Base-by-base conservation (phyloP, 2,888 invertebrate species). In the Criorhina ranunculi region DNA sequence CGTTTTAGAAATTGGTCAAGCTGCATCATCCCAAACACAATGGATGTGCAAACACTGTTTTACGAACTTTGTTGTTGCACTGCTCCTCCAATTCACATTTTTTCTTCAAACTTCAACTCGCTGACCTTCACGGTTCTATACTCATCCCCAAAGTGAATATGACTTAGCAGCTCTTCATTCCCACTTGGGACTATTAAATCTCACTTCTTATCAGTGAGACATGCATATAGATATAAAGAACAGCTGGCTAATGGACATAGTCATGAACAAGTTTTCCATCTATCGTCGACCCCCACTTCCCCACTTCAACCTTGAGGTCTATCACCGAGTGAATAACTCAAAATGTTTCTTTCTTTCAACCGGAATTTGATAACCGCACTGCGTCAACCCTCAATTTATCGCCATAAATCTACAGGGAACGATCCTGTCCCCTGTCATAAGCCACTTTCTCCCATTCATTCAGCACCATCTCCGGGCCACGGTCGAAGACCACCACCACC, bases 361-460 rank as follows among this genome's bases (percentile, higher is more conserved):
- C 59, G 66, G 85, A 70, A 80, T 80, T 85, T 85, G 85, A 76
- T 85, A 85, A 80, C 85, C 85, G 75, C 85, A 80, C 70, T 80
- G 85, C 80, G 85, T 85, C 85, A 85, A 85, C 85, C 85, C 80
- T 80, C 80, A 85, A 85, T 85, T 85, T 85, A 80, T 85, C 69
- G 85, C 70, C 80, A 85, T 85, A 80, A 85, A 80, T 85, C 85
- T 85, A 80, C 75, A 44, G 70, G 70, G 80, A 70, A 76, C 75
- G 80, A 85, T 85, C 75, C 60, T 85, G 85, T 85, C 85, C 75
- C 70, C 70, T 85, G 85, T 85, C 85, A 85, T 85, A 76, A 85
- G 80, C 85, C 80, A 80, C 85, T 85, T 76, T 80, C 85, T 64
- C 44, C 64, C 79, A 76, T 75, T 85, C 76, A 76, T 79, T 76